These are phyloP conservation scores for Myrmophylax atrothorax DNA, from an alignment of 2,113 vertebrate species.

Conservation along the genomic window DNA sequence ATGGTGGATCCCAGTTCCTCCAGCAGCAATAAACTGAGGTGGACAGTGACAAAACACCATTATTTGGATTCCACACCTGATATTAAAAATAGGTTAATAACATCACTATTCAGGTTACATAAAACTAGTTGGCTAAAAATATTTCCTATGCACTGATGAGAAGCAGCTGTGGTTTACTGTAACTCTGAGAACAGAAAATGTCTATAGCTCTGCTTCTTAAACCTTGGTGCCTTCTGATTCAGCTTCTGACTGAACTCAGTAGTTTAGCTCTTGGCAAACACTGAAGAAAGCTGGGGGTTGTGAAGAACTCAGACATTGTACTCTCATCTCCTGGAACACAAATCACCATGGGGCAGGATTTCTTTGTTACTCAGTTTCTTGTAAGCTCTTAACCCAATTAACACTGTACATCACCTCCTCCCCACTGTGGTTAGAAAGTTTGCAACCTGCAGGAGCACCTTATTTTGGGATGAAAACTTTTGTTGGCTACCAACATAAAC, in stretches of 20 bases:
- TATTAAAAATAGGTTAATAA: neutral
- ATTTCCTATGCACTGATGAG: neutral
- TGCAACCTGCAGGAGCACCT: neutral
- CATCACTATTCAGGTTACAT: neutral
- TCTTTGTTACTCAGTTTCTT: neutral
- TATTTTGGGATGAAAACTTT: neutral
- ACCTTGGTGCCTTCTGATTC: neutral
- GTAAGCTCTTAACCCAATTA: neutral
- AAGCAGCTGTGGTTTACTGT: neutral
- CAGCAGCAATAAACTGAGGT: neutral
- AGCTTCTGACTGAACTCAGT: neutral
- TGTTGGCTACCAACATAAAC: neutral
- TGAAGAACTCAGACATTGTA: neutral
- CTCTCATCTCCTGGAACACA: neutral
- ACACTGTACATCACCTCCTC: neutral
- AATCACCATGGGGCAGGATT: neutral
- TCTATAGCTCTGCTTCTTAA: neutral
- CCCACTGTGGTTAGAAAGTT: rapidly evolving
- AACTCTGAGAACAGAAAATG: neutral
- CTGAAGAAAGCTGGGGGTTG: neutral
- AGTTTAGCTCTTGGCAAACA: neutral
- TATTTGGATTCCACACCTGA: neutral
- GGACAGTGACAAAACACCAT: neutral
- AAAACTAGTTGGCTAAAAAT: neutral
- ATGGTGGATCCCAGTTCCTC: rapidly evolving